Percentiles rank a stretch among this genome's conserved stretches.
phyloP scores from a whole-genome alignment of 2,888 invertebrate species.

The Syritta pipiens region DNA sequence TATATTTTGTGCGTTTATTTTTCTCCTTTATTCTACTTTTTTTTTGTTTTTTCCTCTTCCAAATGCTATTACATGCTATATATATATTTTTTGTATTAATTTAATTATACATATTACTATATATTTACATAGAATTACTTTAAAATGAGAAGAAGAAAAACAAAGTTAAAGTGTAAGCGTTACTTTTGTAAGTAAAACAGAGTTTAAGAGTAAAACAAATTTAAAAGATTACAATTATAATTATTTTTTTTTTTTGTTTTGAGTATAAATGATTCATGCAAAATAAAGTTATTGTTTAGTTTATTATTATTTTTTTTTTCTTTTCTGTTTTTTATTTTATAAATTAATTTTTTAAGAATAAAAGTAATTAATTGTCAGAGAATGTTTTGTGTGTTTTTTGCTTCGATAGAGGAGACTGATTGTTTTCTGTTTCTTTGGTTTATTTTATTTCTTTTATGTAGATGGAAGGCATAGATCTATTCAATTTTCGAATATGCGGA shows the following conservation, averaged over 20 bases:
- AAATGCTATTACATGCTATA: slow-evolving; percentile 37
- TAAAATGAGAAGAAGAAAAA: slow-evolving; percentile 36
- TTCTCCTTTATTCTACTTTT: slow-evolving; percentile 35
- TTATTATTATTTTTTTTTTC: slow-evolving; percentile 39
- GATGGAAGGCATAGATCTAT: no score
- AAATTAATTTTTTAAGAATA: slow-evolving; percentile 68
- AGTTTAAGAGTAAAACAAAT: slow-evolving; percentile 41
- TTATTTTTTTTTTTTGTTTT: slow-evolving; percentile 40
- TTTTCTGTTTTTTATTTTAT: slow-evolving; percentile 59
- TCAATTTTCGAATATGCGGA: no score
- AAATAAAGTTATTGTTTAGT: slow-evolving; percentile 54
- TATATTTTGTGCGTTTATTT: slow-evolving; percentile 26
- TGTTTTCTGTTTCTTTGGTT: neutral
- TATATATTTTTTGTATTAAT: slow-evolving; percentile 64
- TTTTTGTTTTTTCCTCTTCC: slow-evolving; percentile 46
- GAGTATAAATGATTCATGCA: slow-evolving; percentile 30
- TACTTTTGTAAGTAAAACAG: slow-evolving; percentile 64
- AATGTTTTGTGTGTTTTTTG: slow-evolving; percentile 36
- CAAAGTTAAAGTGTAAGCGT: slow-evolving; percentile 65
- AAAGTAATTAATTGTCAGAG: slow-evolving; percentile 69
- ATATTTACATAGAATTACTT: slow-evolving; percentile 48
- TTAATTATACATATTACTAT: slow-evolving; percentile 64
- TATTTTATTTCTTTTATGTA: neutral
- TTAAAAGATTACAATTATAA: slow-evolving; percentile 46
- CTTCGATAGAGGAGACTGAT: neutral